Conservation (phyloP, 2,797 vertebrate genomes). For the Cossypha dichroa region DNA sequence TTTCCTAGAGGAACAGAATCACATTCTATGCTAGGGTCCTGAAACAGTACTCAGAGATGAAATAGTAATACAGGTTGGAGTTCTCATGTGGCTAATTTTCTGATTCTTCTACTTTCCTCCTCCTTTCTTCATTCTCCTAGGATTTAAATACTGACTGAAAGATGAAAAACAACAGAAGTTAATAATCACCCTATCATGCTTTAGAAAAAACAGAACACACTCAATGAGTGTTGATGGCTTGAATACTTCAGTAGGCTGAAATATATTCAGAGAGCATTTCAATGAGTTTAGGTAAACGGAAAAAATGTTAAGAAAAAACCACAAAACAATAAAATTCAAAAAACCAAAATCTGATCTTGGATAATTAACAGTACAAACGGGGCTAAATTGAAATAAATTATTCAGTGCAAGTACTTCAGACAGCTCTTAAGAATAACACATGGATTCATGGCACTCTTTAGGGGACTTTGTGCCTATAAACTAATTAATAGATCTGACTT, state of each 20-base stretch:
- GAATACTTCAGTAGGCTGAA: neutral
- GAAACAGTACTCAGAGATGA: neutral
- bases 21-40: neutral
- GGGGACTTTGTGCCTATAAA: constrained; percentile 57
- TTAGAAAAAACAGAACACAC: constrained; percentile 1
- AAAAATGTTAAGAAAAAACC: neutral
- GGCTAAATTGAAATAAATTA: constrained; percentile 64
- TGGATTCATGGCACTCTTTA: constrained; percentile 63
- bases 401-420: constrained; percentile 67
- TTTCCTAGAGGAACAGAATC: neutral
- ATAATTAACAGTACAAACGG: constrained; percentile 61
- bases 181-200: neutral
- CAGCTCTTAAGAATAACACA: constrained; percentile 68
- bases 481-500: constrained; percentile 71
- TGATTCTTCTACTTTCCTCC: neutral
- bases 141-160: constrained; percentile 21
- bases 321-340: neutral
- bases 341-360: constrained; percentile 46
- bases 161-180: constrained; percentile 24
- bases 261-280: neutral
- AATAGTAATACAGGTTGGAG: neutral
- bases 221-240: neutral
- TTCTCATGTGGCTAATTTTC: neutral
- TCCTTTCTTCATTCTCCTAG: neutral
- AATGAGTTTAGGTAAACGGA: constrained; percentile 16